These are phyloP conservation scores for Tromatobia lineatoria DNA, from an alignment of 2,888 invertebrate genomes.

Conservation along the genomic window DNA sequence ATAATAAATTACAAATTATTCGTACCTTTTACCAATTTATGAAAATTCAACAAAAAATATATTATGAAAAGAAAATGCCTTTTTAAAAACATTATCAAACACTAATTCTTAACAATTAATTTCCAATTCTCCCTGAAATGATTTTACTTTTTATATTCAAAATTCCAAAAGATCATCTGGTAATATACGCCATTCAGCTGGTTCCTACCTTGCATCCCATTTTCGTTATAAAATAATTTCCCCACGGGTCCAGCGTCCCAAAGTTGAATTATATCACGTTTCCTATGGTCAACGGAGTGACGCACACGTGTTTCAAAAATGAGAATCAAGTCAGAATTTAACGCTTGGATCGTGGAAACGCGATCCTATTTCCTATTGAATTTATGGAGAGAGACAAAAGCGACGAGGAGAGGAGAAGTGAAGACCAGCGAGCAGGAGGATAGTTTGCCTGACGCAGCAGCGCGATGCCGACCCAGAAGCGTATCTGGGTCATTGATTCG, in stretches of 20 bases:
- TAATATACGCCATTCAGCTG: neutral
- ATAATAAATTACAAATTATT: too few relatives aligned
- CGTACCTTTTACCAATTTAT: too few relatives aligned
- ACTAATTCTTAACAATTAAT: neutral
- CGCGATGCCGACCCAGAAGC: constrained; percentile 70
- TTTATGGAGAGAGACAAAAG: neutral
- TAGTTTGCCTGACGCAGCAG: constrained; percentile 61
- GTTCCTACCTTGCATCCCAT: neutral
- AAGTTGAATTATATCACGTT: constrained; percentile 2
- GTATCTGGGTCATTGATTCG: constrained; percentile 74
- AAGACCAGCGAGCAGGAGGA: constrained; percentile 37
- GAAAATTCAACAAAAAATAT: too few relatives aligned
- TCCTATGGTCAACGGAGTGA: neutral
- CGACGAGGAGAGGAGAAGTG: neutral
- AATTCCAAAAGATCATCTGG: neutral
- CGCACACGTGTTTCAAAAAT: neutral
- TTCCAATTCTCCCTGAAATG: neutral
- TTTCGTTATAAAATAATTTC: neutral
- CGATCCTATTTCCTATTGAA: constrained; percentile 19
- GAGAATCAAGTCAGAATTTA: neutral
- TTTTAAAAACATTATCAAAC: too few relatives aligned
- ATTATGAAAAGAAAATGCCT: too few relatives aligned
- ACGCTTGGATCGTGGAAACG: neutral
- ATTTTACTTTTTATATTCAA: neutral
- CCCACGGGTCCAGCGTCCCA: neutral